Base-by-base conservation (phyloP, 2,888 invertebrate genomes). In the Mellilla xanthometata region DNA sequence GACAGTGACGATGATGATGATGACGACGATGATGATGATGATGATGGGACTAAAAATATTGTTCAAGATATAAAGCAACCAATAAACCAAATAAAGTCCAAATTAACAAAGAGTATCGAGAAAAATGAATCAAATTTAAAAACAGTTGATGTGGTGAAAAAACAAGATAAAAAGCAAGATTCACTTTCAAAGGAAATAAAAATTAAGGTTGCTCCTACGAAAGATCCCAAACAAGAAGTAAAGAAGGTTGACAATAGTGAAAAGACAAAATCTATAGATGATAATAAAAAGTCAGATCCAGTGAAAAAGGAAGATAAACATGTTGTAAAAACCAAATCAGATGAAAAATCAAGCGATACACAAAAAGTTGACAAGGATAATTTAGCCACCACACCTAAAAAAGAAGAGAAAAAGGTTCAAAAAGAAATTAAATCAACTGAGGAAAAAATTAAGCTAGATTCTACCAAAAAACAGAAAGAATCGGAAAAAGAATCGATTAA, bases 1-100 rank as follows among this genome's bases (percentile, higher is more conserved):
- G 61, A 64, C 3, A 62, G 63, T 2, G 55, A 54, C 27, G 53
- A 65, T 19, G 58, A 57, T 10, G 56, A 62, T 19, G 59, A 58
- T 2, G 52, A 58, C 19, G 58, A 63, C 34, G 39, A 35, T 2
- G 28, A 40, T 27, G 45, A 50, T n/a, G 40, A 60, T 6, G 50
- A 61, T 13, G 45, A 11, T n/a, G n/a, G n/a, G n/a, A n/a, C n/a
- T n/a, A n/a, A n/a, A n/a, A n/a, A n/a, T n/a, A n/a, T n/a, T n/a
- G n/a, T n/a, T n/a, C n/a, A n/a, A n/a, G n/a, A n/a, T n/a, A n/a
- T n/a, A n/a, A 58, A 11, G 9, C 19, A 23, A 28, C 28, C 2
- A 52, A 35, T 36, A 9, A 1, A n/a, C 7, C 13, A n/a, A n/a
- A n/a, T n/a, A n/a, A n/a, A n/a, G n/a, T n/a, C n/a, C n/a, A n/a